Base-by-base conservation (phyloP, 2,888 invertebrate genomes). In the Hirtodrosophila duncani region DNA sequence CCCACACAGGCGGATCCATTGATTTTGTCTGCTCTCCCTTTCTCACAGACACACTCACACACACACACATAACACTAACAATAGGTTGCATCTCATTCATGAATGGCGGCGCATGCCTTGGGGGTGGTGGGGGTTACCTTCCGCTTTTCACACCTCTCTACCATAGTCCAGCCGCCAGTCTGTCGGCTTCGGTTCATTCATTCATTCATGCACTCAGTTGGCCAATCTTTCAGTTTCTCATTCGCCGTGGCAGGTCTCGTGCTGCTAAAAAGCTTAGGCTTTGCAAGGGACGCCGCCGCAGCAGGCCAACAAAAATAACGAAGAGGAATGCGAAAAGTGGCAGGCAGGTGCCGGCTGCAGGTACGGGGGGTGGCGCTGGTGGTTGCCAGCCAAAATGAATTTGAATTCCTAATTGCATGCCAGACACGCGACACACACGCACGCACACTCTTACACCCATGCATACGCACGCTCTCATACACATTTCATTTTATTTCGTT, bases 81-180 rank as follows among this genome's bases (percentile, higher is more conserved):
- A 24, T 16, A 11, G 20, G 24, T 36, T 65, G 57, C 50, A 66
- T 42, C 52, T 53, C 77, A 80, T 72, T 72, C 62, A 72, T 72
- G 72, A 72, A 79, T 79, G 50, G 49, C 52, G 51, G 43, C 50
- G 30, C 51, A 56, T 58, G 31, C 46, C 41, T 62, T 48, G 52
- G 44, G 24, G 48, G 34, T 39, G 11, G 18, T 33, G 7, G 18
- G 18, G 56, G 37, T 50, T 46, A 60, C 66, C 59, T 72, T 59
- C 56, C 65, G 68, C 74, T 51, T 60, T 66, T 65, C 75, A 72
- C 62, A 79, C 80, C 59, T 64, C 9, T 17, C 45, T 13, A 17
- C 16, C 33, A 48, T 57, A 41, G 53, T 13, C n/a, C 9, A 9
- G 30, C 20, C 63, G 75, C 34, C 69, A 57, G 46, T 50, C 74